phyloP scores from a whole-genome alignment of 53 echinoderm and acorn worm genomes.

The Zoroaster sp. region DNA sequence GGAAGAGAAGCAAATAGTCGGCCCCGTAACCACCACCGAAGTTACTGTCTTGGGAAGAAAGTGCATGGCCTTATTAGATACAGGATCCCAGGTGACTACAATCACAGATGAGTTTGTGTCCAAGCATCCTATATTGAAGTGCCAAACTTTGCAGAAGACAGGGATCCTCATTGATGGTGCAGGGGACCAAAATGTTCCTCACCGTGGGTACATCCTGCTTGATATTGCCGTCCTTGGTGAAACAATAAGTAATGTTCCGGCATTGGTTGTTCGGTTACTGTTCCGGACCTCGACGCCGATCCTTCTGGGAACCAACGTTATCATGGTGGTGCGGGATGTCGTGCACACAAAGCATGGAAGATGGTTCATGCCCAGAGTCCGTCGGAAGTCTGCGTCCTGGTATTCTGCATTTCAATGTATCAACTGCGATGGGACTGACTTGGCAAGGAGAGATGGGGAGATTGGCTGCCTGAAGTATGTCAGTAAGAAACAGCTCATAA shows the following conservation, averaged over 20 bases:
- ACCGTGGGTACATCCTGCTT: not conserved
- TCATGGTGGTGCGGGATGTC: not conserved
- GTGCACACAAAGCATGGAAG: not conserved
- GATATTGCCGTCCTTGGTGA: not conserved
- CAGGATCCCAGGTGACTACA: too few species aligned
- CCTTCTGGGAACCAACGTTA: not conserved
- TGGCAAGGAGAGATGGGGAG: not conserved
- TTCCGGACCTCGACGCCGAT: not conserved
- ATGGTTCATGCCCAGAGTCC: not conserved
- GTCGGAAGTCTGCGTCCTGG: not conserved
- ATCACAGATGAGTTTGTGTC: too few species aligned
- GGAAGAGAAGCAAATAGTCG: not conserved
- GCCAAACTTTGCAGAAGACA: not conserved
- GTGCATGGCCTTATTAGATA: not conserved
- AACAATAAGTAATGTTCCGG: not conserved
- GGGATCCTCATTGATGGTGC: not conserved
- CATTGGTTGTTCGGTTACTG: not conserved
- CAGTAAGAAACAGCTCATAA: not conserved
- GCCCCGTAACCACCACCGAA: not conserved
- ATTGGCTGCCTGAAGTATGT: not conserved
- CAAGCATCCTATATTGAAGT: not conserved
- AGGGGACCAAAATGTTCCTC: not conserved
- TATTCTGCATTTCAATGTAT: conserved; percentile 11
- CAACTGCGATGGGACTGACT: conserved; percentile 14
- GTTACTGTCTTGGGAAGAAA: not conserved